Conservation (phyloP, 1,140 invertebrate genomes). For the Cyphomyrmex costatus region DNA sequence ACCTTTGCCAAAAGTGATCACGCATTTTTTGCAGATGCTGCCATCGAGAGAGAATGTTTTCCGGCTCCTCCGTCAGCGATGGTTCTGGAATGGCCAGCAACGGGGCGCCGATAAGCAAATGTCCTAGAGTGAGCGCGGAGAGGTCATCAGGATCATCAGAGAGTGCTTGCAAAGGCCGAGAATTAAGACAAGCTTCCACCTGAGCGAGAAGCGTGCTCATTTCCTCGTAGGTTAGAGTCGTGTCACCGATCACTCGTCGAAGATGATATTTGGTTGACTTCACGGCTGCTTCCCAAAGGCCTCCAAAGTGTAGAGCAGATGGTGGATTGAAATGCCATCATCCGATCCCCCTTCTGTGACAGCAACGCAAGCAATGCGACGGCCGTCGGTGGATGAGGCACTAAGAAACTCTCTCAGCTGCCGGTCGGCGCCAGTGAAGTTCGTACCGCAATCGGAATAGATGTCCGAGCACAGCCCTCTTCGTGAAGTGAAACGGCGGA, state of each 20-base stretch:
- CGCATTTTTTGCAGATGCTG: not conserved
- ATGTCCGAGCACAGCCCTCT: not conserved
- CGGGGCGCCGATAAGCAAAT: no score
- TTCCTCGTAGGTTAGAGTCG: no score
- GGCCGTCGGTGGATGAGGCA: not conserved
- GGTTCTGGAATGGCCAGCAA: no score
- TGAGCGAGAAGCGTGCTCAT: no score
- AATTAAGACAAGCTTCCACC: no score
- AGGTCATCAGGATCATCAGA: no score
- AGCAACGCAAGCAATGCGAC: no score
- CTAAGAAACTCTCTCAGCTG: not conserved
- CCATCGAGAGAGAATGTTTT: not conserved
- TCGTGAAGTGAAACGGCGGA: not conserved
- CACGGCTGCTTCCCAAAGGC: not conserved
- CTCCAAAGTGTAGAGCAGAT: not conserved
- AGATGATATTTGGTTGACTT: not conserved
- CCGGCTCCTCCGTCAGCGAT: no score
- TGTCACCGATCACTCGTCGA: not conserved
- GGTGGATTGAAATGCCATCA: not conserved
- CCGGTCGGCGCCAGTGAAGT: not conserved
- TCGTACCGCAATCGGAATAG: not conserved
- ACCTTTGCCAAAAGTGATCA: not conserved
- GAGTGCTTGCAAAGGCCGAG: no score
- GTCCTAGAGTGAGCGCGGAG: no score
- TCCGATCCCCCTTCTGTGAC: not conserved